Conservation (phyloP, 2,888 invertebrate genomes). For the Acanthacorydalis orientalis region DNA sequence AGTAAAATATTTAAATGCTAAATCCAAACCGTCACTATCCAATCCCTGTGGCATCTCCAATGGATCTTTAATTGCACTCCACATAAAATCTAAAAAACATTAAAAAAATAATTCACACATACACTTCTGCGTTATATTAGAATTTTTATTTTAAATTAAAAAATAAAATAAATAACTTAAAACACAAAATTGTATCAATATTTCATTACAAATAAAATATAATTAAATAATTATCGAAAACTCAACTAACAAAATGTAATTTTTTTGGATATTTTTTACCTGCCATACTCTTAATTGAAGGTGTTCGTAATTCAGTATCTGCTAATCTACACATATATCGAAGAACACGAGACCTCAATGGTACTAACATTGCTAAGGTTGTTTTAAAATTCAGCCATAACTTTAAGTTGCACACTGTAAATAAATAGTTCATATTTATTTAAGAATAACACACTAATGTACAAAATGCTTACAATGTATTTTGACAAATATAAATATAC, state of each 20-base stretch:
- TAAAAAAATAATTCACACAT: constrained; percentile 1
- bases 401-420: constrained; percentile 70
- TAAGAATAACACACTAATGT: neutral
- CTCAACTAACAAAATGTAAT: neutral
- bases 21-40: constrained; percentile 72
- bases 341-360: constrained; percentile 69
- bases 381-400: constrained; percentile 86
- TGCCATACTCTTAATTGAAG: constrained; percentile 83
- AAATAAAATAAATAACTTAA: neutral
- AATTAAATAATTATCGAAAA: neutral
- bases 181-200: neutral
- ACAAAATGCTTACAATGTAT: no score
- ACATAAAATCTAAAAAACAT: constrained; percentile 61
- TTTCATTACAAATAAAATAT: neutral
- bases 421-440: neutral
- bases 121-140: neutral
- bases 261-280: constrained; percentile 29
- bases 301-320: constrained; percentile 77
- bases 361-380: constrained; percentile 75
- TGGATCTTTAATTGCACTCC: constrained; percentile 89
- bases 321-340: constrained; percentile 87
- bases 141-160: neutral
- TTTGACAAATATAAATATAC: no score
- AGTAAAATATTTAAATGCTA: constrained; percentile 93
- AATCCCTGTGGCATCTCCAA: constrained; percentile 72